Conservation (phyloP, 2,113 vertebrate genomes). For the Sarotherodon lohbergeri region DNA sequence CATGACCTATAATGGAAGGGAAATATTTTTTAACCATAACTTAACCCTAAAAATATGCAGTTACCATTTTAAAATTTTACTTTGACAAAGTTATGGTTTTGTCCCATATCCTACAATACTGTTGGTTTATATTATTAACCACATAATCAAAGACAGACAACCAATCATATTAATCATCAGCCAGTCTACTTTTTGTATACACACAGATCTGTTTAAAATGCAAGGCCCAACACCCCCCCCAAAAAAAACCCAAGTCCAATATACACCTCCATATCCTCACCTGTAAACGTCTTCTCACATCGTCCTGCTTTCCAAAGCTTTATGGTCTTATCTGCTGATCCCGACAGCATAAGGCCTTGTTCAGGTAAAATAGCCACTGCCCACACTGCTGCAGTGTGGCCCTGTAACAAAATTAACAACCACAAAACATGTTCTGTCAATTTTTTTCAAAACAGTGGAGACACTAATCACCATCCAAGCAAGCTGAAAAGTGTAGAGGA, state of each 20-base stretch:
- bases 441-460: neutral
- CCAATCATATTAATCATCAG: neutral
- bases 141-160: neutral
- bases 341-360: slow-evolving; percentile 94
- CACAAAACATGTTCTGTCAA: neutral
- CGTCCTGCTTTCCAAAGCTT: slow-evolving; percentile 97
- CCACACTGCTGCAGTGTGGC: slow-evolving; percentile 94
- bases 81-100: neutral
- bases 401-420: slow-evolving; percentile 66
- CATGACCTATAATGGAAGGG: slow-evolving; percentile 80
- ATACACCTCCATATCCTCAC: slow-evolving; percentile 60
- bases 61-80: neutral
- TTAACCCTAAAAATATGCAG: neutral
- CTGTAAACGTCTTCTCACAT: slow-evolving; percentile 89
- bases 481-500: neutral
- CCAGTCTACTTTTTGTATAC: neutral
- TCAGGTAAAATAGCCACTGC: slow-evolving; percentile 91
- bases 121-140: neutral
- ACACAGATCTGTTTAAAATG: neutral
- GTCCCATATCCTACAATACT: neutral
- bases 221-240: no score
- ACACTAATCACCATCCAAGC: neutral
- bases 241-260: accelerated
- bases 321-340: slow-evolving; percentile 95
- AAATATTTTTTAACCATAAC: neutral